Evolutionary conservation across 1,140 invertebrate genomes (phyloP), one percentile per base, ranked within the genome.

Genomic region (Drosophila mauritiana): DNA sequence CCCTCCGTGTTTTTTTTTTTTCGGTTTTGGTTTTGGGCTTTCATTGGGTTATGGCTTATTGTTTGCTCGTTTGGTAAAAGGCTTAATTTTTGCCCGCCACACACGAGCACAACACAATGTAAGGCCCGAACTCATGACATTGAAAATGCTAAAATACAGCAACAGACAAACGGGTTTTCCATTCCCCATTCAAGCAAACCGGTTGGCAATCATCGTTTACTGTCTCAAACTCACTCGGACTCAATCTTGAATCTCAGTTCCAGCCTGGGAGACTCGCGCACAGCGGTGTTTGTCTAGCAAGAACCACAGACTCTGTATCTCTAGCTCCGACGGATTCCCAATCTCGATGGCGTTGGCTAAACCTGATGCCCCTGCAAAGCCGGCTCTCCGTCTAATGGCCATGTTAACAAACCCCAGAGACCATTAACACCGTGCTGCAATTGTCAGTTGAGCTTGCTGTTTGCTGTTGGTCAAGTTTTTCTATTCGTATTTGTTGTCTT

Each of bases 91-190:
- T 34, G 43, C 43, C 20, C 15, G 42, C 64, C 56, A 49, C 43
- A 62, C 37, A 31, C 17, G 15, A 17, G 40, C 45, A 40, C 45
- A 51, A 40, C 45, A 34, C 45, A 64, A 22, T 31, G 59, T 79
- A 52, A 65, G 63, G 55, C 36, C 56, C 52, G 40, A 63, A 64
- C 67, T 63, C 65, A 78, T 88, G 83, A 88, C 83, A 88, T 88
- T 88, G 83, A 88, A 88, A 89, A 89, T 76, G 84, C 55, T 88
- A 70, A 64, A 82, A 80, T 73, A 76, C 58, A 57, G 68, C 56
- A 62, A 70, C 83, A 72, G 63, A 64, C 62, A 73, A 78, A 88
- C 84, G 45, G 45, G 83, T 88, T 89, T 85, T 64, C 37, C 43
- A 52, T 53, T 55, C 59, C 76, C 56, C 43, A 55, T 62, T 75